Base-by-base conservation (phyloP, 1,140 invertebrate species). In the Vanessa tameamea region DNA sequence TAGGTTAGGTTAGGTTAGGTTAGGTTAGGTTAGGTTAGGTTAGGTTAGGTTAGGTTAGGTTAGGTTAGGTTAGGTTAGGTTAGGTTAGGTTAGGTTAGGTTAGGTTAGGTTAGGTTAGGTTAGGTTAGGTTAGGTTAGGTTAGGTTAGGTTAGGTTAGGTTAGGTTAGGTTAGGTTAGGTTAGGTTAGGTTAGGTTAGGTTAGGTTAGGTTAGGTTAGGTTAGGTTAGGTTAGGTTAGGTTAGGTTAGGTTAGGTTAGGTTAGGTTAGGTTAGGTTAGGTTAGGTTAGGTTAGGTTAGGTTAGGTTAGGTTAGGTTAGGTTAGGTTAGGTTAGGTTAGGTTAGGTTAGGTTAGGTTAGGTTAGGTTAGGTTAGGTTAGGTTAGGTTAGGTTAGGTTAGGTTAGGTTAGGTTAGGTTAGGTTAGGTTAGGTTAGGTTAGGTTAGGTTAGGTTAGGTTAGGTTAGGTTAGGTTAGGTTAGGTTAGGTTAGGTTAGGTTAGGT, bases 141-240 rank as follows among this genome's bases (percentile, higher is more conserved):
- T 57, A 57, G 53, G 53, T 57, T 57, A 57, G 53, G 53, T 57
- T 57, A 57, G 53, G 53, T 57, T 57, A 57, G 53, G 53, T 57
- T 57, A 57, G 53, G 53, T 57, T 57, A 57, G 53, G 53, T 57
- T 57, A 57, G 53, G 53, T 57, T 57, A 55, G 51, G 51, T 55
- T 55, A 55, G 51, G 53, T 55, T 55, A 55, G 53, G 53, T 55
- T 23, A 15, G 61, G 26, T 43, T 37, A 48, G 63, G 63, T 64
- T 64, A 64, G 63, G 63, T 64, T 47, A 64, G 72, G 67, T 78
- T 78, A 74, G 72, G 72, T 70, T 73, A 71, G 76, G 72, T 73
- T 73, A 72, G 72, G 63, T 64, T 64, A 64, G 63, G 63, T 64
- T 64, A 64, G 63, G 63, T 64, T 64, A 64, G 63, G 63, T 64